Percentiles rank a stretch among this genome's conserved stretches.
Evolutionary conservation across 2,797 vertebrate species (phyloP).

Genomic region (Phrynocephalus forsythii): DNA sequence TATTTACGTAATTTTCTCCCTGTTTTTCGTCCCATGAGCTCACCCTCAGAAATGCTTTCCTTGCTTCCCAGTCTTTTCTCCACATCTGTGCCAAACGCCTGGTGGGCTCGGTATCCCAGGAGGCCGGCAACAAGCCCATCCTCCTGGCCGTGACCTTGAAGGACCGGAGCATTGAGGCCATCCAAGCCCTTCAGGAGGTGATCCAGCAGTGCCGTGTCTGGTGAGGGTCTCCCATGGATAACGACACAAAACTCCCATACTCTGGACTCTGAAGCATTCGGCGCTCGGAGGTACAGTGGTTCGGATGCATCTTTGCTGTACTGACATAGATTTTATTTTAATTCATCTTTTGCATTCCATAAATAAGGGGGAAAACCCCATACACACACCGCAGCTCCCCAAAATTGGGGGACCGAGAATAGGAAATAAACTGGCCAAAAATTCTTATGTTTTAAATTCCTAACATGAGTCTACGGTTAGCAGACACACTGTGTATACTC

Average conservation of each 20-base stretch:
- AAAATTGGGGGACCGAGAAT: background rate
- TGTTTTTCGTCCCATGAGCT: too few relatives aligned
- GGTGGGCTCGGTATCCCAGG: conserved; percentile 88
- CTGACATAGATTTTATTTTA: conserved; percentile 28
- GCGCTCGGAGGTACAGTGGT: background rate
- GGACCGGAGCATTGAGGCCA: conserved; percentile 86
- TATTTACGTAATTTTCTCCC: too few relatives aligned
- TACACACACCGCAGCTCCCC: too few relatives aligned
- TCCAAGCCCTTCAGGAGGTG: conserved; percentile 88
- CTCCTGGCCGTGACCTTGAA: conserved; percentile 91
- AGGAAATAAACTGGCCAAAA: background rate
- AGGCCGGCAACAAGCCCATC: conserved; percentile 90
- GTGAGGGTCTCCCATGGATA: conserved; percentile 77
- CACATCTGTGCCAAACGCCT: conserved; percentile 96
- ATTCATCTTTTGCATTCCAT: background rate
- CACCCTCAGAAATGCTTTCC: background rate
- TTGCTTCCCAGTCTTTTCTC: conserved; percentile 84
- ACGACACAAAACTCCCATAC: conserved; percentile 49
- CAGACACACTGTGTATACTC: too few relatives aligned
- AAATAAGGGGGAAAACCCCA: too few relatives aligned
- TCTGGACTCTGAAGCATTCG: background rate
- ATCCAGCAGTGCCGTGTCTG: conserved; percentile 93
- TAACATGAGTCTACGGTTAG: background rate
- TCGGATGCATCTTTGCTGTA: conserved; percentile 63
- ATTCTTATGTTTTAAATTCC: background rate